phyloP scores from a whole-genome alignment of 2,888 invertebrate genomes.

The Mantis religiosa region DNA sequence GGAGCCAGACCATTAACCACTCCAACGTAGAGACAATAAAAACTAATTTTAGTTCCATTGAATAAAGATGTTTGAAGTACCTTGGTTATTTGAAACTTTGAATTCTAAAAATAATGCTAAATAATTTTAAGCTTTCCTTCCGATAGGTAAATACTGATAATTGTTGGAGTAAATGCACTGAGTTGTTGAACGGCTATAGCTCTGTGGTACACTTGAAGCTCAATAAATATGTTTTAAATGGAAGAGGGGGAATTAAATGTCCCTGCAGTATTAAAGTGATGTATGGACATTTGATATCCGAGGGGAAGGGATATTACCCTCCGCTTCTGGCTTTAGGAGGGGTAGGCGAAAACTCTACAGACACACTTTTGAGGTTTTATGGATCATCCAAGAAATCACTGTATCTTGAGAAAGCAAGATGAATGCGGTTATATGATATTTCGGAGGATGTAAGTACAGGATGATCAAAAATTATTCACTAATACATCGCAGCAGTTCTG shows the following conservation, averaged over 20 bases:
- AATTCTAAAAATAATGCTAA: no score
- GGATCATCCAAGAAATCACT: not conserved
- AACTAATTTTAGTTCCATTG: no score
- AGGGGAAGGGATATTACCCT: not conserved
- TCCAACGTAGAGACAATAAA: no score
- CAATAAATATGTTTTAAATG: not conserved
- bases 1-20: no score
- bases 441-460: not conserved
- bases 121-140: no score
- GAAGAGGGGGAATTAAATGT: not conserved
- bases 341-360: not conserved
- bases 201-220: no score
- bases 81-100: no score
- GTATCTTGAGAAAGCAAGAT: not conserved
- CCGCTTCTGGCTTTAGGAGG: not conserved
- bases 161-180: no score
- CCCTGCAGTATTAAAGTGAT: not conserved
- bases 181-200: no score
- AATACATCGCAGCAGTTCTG: no score
- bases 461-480: not conserved
- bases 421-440: slow-evolving; percentile 11
- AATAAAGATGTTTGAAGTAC: no score
- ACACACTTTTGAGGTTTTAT: not conserved
- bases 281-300: not conserved
- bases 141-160: no score